Percentiles rank a stretch among this genome's conserved stretches.
phyloP scores from a whole-genome alignment of 2,113 vertebrate species.

The Platycercus adscitus region DNA sequence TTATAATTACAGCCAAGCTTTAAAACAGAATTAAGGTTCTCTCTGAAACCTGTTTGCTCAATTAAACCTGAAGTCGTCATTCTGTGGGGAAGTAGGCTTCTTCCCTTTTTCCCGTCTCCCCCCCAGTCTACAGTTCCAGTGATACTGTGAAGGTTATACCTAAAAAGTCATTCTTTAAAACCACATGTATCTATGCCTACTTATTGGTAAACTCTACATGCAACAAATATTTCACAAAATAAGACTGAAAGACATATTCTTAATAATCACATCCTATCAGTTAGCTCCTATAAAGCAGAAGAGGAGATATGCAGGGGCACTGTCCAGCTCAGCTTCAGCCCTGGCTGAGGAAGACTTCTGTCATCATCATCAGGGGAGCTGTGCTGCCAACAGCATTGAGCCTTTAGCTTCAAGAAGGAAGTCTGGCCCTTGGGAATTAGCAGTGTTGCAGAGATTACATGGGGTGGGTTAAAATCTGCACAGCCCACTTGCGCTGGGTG shows the following conservation, averaged over 20 bases:
- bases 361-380: not conserved
- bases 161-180: not conserved
- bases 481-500: not conserved
- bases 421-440: not conserved
- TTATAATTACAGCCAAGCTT: not conserved
- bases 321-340: not conserved
- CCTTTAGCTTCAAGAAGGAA: not conserved
- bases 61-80: not conserved
- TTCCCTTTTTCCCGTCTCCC: not conserved
- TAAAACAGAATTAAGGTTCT: not conserved
- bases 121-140: not conserved
- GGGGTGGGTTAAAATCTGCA: not conserved
- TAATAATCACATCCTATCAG: not conserved
- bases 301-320: not conserved
- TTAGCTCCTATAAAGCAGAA: not conserved
- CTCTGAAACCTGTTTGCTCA: not conserved
- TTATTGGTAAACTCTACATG: not conserved
- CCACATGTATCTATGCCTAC: rapidly evolving
- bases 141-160: not conserved
- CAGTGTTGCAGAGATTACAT: not conserved
- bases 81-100: not conserved
- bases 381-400: not conserved
- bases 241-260: not conserved
- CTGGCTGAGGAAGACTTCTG: not conserved
- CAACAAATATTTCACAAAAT: constrained; percentile 9